These are phyloP conservation scores for Merops nubicus DNA, from an alignment of 2,113 vertebrate species.

Conservation along the genomic window DNA sequence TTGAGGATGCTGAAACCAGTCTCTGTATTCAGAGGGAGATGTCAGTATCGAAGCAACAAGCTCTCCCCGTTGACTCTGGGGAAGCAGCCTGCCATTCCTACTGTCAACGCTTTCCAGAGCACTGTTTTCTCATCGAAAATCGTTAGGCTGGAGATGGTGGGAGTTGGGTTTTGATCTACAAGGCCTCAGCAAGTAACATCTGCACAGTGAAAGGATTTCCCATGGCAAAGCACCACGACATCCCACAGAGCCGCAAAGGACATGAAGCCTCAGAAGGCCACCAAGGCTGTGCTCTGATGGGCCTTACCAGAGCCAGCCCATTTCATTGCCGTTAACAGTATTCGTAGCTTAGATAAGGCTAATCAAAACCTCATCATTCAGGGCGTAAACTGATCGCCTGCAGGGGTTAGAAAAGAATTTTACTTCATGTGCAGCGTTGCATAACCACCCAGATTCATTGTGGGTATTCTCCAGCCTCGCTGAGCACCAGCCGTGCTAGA, in stretches of 20 bases:
- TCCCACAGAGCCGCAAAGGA: not conserved
- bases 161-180: constrained; percentile 37
- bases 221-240: not conserved
- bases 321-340: not conserved
- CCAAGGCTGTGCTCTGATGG: not conserved
- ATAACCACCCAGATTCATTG: not conserved
- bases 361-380: constrained; percentile 68
- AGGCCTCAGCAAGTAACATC: constrained; percentile 26
- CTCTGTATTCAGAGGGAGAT: not conserved
- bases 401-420: constrained; percentile 55
- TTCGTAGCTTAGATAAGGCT: constrained; percentile 50
- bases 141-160: not conserved
- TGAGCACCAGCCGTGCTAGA: not conserved
- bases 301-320: not conserved
- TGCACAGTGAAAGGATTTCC: not conserved
- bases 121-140: not conserved
- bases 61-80: not conserved
- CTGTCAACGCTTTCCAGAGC: constrained; percentile 9
- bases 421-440: not conserved
- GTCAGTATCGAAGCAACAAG: not conserved
- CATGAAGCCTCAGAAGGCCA: not conserved
- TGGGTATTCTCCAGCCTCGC: constrained; percentile 2
- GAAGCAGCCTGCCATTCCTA: constrained; percentile 19
- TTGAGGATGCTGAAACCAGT: not conserved
- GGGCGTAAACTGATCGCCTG: constrained; percentile 59